Conservation (phyloP, 2,888 invertebrate genomes). For the Macrophya alboannulata region DNA sequence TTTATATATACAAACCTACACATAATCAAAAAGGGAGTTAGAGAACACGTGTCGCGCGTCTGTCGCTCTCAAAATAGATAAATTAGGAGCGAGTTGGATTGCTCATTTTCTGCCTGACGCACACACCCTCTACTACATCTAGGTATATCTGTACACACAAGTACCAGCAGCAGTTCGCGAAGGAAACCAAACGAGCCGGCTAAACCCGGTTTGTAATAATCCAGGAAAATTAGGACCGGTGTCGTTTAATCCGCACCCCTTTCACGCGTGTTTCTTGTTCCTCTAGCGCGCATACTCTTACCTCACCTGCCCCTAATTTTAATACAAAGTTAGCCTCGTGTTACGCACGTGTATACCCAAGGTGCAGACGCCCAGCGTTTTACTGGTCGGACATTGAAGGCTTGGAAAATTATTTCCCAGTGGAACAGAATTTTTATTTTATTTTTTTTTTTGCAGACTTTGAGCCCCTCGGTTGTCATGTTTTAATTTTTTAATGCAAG, state of each 20-base stretch:
- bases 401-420: slow-evolving; percentile 31
- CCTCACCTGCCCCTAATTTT: slow-evolving; percentile 35
- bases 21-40: not conserved
- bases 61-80: slow-evolving; percentile 23
- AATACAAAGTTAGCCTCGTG: slow-evolving; percentile 21
- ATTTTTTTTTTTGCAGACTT: not conserved
- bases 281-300: not conserved
- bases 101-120: not conserved
- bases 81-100: slow-evolving; percentile 24
- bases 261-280: slow-evolving; percentile 6
- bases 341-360: slow-evolving; percentile 15
- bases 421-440: not conserved
- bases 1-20: not conserved
- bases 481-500: not conserved
- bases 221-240: slow-evolving; percentile 67
- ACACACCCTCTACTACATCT: not conserved
- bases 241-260: slow-evolving; percentile 36
- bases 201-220: slow-evolving; percentile 66
- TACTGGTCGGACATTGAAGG: not conserved
- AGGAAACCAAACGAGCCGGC: slow-evolving; percentile 21
- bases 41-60: slow-evolving; percentile 28
- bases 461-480: not conserved
- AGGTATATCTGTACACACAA: not conserved
- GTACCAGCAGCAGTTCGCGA: not conserved
- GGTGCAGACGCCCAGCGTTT: not conserved